phyloP scores from a whole-genome alignment of 1,140 invertebrate species.

The Caerostris extrusa region DNA sequence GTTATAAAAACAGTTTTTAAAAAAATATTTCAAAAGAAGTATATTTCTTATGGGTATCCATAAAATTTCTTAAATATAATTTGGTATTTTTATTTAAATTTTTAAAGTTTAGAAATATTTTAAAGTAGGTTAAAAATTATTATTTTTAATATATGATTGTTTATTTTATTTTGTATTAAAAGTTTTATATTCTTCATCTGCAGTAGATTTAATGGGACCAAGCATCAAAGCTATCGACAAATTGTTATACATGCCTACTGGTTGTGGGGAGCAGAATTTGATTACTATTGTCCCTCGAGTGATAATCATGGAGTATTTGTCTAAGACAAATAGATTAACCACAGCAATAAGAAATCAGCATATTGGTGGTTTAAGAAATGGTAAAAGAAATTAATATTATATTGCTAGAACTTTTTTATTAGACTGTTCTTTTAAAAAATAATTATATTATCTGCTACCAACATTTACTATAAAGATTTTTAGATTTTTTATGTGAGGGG shows the following conservation, averaged over 20 bases:
- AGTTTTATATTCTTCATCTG: neutral
- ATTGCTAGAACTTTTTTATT: no score
- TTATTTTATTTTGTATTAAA: neutral
- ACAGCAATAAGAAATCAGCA: slow-evolving; percentile 87
- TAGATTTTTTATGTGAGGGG: neutral
- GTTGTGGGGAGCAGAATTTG: slow-evolving; percentile 98
- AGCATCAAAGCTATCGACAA: slow-evolving; percentile 87
- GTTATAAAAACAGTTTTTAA: no score
- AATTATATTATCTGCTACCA: no score
- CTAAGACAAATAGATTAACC: slow-evolving; percentile 84
- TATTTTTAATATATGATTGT: neutral
- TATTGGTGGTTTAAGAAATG: slow-evolving; percentile 87
- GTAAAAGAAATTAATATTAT: slow-evolving; percentile 78
- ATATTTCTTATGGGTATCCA: neutral
- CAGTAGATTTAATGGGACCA: slow-evolving; percentile 88
- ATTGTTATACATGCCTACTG: slow-evolving; percentile 90
- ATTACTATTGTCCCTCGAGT: slow-evolving; percentile 95
- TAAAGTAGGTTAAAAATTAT: neutral
- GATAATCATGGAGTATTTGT: slow-evolving; percentile 90
- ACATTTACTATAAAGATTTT: neutral
- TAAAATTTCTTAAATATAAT: neutral
- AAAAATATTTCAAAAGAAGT: no score
- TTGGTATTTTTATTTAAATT: neutral
- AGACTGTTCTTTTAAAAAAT: no score
- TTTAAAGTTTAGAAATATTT: neutral